Base-by-base conservation (phyloP, 2,888 invertebrate genomes). In the Magallana nippona region DNA sequence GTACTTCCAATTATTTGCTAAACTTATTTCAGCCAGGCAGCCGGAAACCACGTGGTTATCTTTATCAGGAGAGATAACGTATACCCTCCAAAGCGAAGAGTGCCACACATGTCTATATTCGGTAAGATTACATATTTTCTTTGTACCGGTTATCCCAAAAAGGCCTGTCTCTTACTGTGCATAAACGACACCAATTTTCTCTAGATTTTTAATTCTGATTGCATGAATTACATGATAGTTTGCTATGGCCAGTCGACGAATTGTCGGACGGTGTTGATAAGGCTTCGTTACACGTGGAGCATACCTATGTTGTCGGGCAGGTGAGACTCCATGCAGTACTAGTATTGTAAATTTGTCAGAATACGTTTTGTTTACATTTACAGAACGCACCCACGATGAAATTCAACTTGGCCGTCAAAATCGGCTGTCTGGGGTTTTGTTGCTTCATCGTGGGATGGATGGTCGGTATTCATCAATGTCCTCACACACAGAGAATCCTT, bases 401-500 rank as follows among this genome's bases (percentile, higher is more conserved):
- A 22, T 71, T 71, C 71, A 71, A 27, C 32, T 32, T 71, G 27
- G 71, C 71, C 71, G 71, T 71, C 13, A 71, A 71, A 27, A 13
- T 71, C 22, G 71, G 71, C 71, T 71, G 22, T 32, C 13, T 71
- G 32, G 71, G 13, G 27, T 71, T 71, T 13, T 11, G 13, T 27
- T 71, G 71, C 27, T 71, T 71, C 27, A 32, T 71, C 27, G 15
- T 27, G 15, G 71, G 71, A 27, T 71, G 71, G 71, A 27, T 71
- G 27, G 13, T 71, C 32, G 71, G 32, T 13, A 71, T 22, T 13
- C 15, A 27, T 15, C 71, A 71, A 27, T 71, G 71, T 71, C 27
- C 32, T 2, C 71, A 71, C 27, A 17, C 11, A 13, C 27, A 19
- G 13, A 71, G 27, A 27, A 11, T 27, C 11, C 1, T 22, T 63